These are phyloP conservation scores for Ifrita kowaldi DNA, from an alignment of 2,113 vertebrate species.

Conservation along the genomic window DNA sequence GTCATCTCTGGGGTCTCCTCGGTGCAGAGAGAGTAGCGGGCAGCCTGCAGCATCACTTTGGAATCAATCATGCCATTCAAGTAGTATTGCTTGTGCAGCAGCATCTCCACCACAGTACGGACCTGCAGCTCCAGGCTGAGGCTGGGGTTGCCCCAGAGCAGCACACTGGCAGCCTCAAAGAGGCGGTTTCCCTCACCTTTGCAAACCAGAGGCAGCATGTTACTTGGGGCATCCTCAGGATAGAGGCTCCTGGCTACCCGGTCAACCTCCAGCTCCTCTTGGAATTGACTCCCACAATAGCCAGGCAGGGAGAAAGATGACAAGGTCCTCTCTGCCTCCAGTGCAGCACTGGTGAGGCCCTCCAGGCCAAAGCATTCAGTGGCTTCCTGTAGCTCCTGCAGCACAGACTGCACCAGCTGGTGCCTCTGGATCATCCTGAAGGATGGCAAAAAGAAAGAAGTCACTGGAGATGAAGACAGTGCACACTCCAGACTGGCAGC, in stretches of 20 bases:
- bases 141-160: constrained; percentile 82
- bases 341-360: constrained; percentile 75
- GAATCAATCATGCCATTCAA: constrained; percentile 94
- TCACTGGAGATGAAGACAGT: neutral
- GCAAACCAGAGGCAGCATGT: constrained; percentile 86
- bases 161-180: constrained; percentile 88
- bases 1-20: constrained; percentile 91
- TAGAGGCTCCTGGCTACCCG: constrained; percentile 82
- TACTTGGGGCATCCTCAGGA: constrained; percentile 84
- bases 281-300: constrained; percentile 71
- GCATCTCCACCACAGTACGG: constrained; percentile 92
- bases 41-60: constrained; percentile 95
- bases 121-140: constrained; percentile 93
- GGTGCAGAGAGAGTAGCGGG: constrained; percentile 88
- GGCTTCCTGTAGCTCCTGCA: constrained; percentile 89
- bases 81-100: constrained; percentile 90
- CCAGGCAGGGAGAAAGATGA: constrained; percentile 79
- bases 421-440: constrained; percentile 86
- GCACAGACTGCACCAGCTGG: constrained; percentile 85
- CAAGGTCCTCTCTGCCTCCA: constrained; percentile 80
- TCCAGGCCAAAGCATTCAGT: constrained; percentile 85
- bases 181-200: constrained; percentile 87
- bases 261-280: constrained; percentile 83
- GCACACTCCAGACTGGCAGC: neutral
- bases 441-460: neutral